phyloP scores from a whole-genome alignment of 2,113 vertebrate species.

The Malaclemys terrapin region DNA sequence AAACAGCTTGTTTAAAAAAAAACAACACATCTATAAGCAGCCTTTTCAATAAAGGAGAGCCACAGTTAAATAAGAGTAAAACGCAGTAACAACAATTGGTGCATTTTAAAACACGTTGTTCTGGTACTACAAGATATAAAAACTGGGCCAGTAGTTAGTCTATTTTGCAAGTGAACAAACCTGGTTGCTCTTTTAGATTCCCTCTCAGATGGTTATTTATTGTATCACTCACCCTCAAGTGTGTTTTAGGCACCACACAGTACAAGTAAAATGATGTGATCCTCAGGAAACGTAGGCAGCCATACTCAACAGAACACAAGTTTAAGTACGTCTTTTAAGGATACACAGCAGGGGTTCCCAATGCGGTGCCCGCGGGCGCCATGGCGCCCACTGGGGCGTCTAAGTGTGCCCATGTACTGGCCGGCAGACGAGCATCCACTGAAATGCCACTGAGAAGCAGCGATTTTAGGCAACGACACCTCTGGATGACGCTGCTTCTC shows the following conservation, averaged over 20 bases:
- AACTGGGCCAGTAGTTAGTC: not conserved
- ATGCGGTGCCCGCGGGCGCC: too few species aligned
- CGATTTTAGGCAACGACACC: too few species aligned
- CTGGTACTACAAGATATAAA: not conserved
- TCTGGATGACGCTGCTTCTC: too few species aligned
- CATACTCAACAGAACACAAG: fast-evolving
- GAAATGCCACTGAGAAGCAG: too few species aligned
- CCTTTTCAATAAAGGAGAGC: not conserved
- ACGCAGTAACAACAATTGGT: not conserved
- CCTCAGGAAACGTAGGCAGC: fast-evolving
- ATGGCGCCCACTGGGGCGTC: too few species aligned
- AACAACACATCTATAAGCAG: not conserved
- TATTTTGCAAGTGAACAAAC: not conserved
- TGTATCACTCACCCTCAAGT: not conserved
- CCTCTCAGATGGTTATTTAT: not conserved
- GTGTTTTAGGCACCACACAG: not conserved
- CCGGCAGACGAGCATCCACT: too few species aligned
- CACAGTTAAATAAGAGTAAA: not conserved
- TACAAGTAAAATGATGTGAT: not conserved
- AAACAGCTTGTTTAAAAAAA: not conserved
- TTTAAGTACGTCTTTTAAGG: fast-evolving
- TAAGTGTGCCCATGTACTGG: too few species aligned
- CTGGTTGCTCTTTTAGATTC: not conserved
- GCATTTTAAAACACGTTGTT: not conserved
- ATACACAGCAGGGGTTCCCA: fast-evolving